A percentile compares a stretch with the other conserved stretches of the same genome.
phyloP scores from a whole-genome alignment of 2,113 vertebrate genomes.

The Struthidea cinerea region DNA sequence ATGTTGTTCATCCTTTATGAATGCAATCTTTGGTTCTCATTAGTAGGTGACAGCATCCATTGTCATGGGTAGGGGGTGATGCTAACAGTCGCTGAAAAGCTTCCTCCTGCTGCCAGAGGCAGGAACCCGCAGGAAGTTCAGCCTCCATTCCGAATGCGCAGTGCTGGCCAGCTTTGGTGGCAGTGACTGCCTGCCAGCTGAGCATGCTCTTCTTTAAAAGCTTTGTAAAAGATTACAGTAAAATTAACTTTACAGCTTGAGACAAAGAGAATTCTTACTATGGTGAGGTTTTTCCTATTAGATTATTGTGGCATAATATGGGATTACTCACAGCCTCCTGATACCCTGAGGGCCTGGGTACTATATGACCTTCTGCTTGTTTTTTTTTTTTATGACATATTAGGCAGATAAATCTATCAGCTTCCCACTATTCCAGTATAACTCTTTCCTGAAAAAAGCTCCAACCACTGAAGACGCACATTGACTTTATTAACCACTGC shows the following conservation, averaged over 20 bases:
- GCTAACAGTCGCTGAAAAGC: background rate
- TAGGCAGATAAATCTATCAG: background rate
- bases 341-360: background rate
- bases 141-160: background rate
- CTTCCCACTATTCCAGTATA: background rate
- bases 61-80: background rate
- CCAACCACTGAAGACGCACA: background rate
- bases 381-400: rapidly evolving
- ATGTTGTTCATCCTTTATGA: background rate
- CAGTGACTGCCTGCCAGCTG: background rate
- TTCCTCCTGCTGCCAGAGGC: background rate
- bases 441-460: background rate
- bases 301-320: background rate
- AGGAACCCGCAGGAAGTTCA: background rate
- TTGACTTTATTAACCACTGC: constrained; percentile 3
- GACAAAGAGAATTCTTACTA: background rate
- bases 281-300: background rate
- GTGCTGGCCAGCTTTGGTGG: background rate
- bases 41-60: background rate
- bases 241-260: background rate
- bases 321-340: background rate
- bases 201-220: background rate
- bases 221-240: background rate
- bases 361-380: background rate
- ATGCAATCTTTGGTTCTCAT: background rate